Evolutionary conservation across 1,140 invertebrate genomes (phyloP).

Genomic region (Drosophila arizonae): DNA sequence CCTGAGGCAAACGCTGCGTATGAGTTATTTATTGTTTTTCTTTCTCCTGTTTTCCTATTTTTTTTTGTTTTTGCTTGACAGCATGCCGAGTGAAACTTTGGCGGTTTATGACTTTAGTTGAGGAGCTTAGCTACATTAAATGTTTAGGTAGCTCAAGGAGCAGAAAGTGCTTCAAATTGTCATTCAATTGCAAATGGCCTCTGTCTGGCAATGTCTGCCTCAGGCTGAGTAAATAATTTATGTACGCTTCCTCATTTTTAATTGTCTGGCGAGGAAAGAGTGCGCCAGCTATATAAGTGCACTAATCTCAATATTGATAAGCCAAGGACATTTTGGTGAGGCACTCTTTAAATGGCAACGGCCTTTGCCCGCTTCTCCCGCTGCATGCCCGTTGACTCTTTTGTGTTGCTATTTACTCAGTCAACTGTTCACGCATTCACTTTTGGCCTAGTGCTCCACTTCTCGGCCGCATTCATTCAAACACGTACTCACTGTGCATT

Average conservation of each 20-base stretch:
- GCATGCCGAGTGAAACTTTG: not conserved
- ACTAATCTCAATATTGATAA: conserved; percentile 16
- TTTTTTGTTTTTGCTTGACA: not conserved
- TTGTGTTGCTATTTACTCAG: conserved; percentile 29
- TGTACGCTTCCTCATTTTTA: no score
- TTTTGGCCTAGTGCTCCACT: conserved; percentile 29
- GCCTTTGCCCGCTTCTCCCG: not conserved
- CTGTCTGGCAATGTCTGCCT: no score
- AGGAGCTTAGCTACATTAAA: not conserved
- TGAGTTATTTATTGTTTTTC: conserved; percentile 59
- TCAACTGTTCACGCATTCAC: conserved; percentile 40
- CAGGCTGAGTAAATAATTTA: no score
- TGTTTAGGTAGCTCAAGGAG: no score
- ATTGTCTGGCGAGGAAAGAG: no score
- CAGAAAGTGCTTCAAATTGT: no score
- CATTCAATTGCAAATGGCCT: no score
- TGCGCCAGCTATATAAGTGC: not conserved
- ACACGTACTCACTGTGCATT: conserved; percentile 46
- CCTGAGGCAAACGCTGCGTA: conserved; percentile 44
- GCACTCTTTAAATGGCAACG: not conserved
- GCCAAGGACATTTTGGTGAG: conserved; percentile 11
- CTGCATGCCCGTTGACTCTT: not conserved
- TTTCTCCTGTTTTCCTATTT: not conserved
- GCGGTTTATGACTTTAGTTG: not conserved
- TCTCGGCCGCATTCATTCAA: conserved; percentile 26